These are phyloP conservation scores for Synergus itoensis DNA, from an alignment of 2,888 invertebrate species.

Conservation along the genomic window DNA sequence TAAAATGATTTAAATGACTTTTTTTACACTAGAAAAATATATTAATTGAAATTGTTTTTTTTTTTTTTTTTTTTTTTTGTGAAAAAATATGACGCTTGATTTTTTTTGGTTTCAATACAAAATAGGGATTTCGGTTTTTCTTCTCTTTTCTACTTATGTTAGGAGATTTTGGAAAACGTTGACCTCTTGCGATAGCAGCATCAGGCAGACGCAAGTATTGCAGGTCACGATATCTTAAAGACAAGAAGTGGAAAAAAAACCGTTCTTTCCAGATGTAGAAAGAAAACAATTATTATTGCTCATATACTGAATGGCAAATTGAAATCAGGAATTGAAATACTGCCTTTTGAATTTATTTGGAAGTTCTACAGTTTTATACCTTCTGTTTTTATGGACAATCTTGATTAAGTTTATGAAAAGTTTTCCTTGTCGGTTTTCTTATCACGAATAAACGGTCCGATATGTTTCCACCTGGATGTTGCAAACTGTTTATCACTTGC, in stretches of 20 bases:
- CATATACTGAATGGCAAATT: no score
- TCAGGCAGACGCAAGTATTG: not conserved
- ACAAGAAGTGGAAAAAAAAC: not conserved
- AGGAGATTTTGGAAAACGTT: not conserved
- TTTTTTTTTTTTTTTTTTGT: no score
- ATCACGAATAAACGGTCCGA: not conserved
- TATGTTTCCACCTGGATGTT: not conserved
- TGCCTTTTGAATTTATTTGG: not conserved
- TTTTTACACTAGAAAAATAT: no score
- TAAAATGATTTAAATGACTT: no score
- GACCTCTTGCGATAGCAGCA: not conserved
- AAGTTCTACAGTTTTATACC: no score
- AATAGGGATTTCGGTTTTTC: not conserved
- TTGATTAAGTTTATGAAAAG: not conserved
- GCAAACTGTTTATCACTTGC: not conserved
- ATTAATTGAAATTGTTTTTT: no score
- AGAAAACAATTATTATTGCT: not conserved
- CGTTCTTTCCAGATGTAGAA: not conserved
- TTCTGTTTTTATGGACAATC: no score
- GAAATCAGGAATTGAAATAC: not conserved
- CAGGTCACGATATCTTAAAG: not conserved
- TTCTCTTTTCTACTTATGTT: not conserved
- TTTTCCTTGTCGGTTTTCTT: not conserved
- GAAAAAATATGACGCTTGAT: no score
- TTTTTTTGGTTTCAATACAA: not conserved